phyloP scores from a whole-genome alignment of 2,888 invertebrate genomes.

The Pantelozetes paolii region DNA sequence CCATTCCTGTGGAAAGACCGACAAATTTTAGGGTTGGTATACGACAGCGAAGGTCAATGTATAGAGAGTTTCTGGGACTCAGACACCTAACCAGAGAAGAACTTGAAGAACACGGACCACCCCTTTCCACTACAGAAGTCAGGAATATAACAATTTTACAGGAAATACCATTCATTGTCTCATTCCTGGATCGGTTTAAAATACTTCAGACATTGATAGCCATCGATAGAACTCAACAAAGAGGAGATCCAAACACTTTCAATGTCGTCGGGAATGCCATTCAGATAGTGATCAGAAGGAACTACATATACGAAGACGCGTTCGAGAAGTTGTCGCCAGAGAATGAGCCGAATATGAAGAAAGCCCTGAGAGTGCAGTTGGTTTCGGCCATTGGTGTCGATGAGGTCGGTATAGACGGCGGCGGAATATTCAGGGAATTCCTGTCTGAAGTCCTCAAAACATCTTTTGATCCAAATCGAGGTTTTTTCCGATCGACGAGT shows the following conservation, averaged over 20 bases:
- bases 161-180: constrained; percentile 89
- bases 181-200: constrained; percentile 81
- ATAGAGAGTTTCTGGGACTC: constrained; percentile 47
- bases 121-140: constrained; percentile 64
- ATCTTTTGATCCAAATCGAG: constrained; percentile 92
- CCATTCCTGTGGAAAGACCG: constrained; percentile 50
- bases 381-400: constrained; percentile 84
- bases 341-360: constrained; percentile 62
- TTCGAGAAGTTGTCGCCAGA: constrained; percentile 85
- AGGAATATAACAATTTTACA: constrained; percentile 79
- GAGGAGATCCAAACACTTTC: constrained; percentile 67
- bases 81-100: constrained; percentile 46
- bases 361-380: constrained; percentile 67
- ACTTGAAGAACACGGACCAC: constrained; percentile 49
- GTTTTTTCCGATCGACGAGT: constrained; percentile 80
- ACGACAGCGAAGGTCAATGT: constrained; percentile 43
- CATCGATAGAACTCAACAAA: constrained; percentile 65
- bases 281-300: constrained; percentile 72
- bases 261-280: constrained; percentile 65
- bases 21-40: constrained; percentile 46
- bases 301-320: constrained; percentile 96
- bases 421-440: constrained; percentile 93
- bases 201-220: constrained; percentile 54
- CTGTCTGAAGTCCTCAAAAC: constrained; percentile 87
- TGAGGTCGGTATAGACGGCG: constrained; percentile 96